Evolutionary conservation across 2,797 vertebrate genomes (phyloP).

Genomic region (Petrocephalus sullivani): DNA sequence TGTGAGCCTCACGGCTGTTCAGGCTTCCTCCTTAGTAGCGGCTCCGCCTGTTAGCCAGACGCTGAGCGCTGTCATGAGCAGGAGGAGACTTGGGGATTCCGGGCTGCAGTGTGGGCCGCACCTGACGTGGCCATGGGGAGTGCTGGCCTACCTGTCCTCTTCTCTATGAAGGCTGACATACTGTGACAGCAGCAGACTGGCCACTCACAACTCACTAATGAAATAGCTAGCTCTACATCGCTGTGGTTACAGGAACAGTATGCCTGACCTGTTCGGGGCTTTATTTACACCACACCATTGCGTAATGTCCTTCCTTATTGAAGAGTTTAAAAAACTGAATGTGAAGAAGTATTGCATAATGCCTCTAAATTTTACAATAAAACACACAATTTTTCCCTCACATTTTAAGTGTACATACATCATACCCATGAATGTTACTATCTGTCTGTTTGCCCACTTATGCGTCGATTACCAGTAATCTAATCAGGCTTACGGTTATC

Average conservation of each 20-base stretch:
- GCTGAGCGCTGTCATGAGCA: not conserved
- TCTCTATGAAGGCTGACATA: not conserved
- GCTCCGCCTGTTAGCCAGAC: conserved; percentile 33
- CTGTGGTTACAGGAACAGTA: not conserved
- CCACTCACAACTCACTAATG: not conserved
- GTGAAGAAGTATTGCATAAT: not conserved
- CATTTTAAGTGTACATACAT: not conserved
- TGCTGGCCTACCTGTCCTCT: not conserved
- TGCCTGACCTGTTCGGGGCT: not conserved
- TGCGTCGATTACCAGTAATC: not conserved
- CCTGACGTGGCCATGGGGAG: not conserved
- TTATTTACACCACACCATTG: not conserved
- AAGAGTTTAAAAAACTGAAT: not conserved
- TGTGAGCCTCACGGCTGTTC: conserved; percentile 31
- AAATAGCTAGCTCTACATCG: not conserved
- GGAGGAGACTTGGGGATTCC: not conserved
- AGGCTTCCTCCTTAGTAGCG: conserved; percentile 23
- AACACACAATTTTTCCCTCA: not conserved
- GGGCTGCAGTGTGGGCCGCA: not conserved
- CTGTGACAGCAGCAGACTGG: not conserved
- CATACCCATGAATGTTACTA: not conserved
- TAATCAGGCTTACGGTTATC: not conserved
- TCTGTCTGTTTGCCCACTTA: not conserved
- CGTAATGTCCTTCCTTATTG: not conserved
- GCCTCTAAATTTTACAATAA: not conserved